Evolutionary conservation across 2,797 vertebrate genomes (phyloP), one percentile per base, ranked within the genome.

Genomic region (Rhinoraja longicauda): DNA sequence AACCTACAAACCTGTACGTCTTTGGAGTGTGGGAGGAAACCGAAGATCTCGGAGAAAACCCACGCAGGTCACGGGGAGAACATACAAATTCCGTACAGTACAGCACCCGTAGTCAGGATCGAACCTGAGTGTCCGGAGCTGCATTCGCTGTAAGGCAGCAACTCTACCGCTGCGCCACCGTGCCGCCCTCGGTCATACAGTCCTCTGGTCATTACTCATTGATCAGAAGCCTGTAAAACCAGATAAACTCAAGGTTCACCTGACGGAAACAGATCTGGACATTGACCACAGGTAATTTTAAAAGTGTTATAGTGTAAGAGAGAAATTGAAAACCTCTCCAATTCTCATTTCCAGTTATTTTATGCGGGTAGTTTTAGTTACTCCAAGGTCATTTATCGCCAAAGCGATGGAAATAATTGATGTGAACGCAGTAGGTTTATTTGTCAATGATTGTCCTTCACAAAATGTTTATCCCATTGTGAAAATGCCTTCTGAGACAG

Each of bases 401-500:
- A 1, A 13, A 24, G 26, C 6, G 26, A 53, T 70, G 57, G 70
- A 92, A 73, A 53, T 92, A 92, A 92, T 45, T 73, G 67, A 73
- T 29, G 12, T 73, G 26, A 53, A 72, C 90, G 45, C 90, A 73
- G 90, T 53, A 15, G 70, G 70, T 91, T 72, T 73, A 72, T 91
- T 73, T 29, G 90, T 92, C 90, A 92, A 92, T 92, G 90, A 73
- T 92, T 73, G 70, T 73, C 70, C 70, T 75, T 92, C 90, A 24
- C 64, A 90, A 90, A 70, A 72, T 21, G 36, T 39, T 24, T 36
- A 72, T 26, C 90, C 88, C 3, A 19, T 36, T 4, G 88, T 70
- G 88, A 90, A 36, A 67, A 70, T 10, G 88, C 36, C 62, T 10
- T 70, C 4, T 39, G 62, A 32, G 88, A 39, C 19, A 26, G 64